Evolutionary conservation across 2,113 vertebrate genomes (phyloP).

Genomic region (Chaetodon trifascialis): DNA sequence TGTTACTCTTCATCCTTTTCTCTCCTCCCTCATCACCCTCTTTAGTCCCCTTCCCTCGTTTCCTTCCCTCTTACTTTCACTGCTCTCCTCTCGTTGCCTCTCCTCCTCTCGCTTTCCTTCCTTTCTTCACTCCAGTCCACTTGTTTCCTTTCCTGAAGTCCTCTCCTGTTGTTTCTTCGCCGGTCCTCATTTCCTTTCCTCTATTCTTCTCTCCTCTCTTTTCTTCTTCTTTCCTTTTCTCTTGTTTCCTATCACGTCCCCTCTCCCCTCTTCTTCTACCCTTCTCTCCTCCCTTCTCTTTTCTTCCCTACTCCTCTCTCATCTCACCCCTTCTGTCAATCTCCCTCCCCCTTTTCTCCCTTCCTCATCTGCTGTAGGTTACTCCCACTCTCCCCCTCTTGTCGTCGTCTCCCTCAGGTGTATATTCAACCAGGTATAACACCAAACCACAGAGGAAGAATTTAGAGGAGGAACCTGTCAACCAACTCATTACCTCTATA

Average conservation of each 20-base stretch:
- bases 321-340: neutral
- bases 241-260: accelerated
- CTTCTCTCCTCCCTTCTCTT: neutral
- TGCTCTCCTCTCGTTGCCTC: neutral
- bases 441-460: slow-evolving; percentile 31
- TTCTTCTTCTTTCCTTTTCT: neutral
- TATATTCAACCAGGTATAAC: neutral
- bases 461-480: slow-evolving; percentile 20
- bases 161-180: neutral
- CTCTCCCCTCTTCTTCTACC: neutral
- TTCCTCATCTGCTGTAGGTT: too few relatives aligned
- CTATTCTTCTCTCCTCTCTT: neutral
- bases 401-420: neutral
- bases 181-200: neutral
- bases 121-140: neutral
- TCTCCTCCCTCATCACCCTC: neutral
- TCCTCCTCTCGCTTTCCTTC: neutral
- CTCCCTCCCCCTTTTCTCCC: neutral
- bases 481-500: slow-evolving; percentile 32
- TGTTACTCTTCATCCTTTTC: neutral
- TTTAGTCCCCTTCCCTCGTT: neutral
- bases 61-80: neutral
- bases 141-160: neutral
- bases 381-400: neutral
- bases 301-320: too few relatives aligned